Base-by-base conservation (phyloP, 2,888 invertebrate species). In the Alloplasta piceator region DNA sequence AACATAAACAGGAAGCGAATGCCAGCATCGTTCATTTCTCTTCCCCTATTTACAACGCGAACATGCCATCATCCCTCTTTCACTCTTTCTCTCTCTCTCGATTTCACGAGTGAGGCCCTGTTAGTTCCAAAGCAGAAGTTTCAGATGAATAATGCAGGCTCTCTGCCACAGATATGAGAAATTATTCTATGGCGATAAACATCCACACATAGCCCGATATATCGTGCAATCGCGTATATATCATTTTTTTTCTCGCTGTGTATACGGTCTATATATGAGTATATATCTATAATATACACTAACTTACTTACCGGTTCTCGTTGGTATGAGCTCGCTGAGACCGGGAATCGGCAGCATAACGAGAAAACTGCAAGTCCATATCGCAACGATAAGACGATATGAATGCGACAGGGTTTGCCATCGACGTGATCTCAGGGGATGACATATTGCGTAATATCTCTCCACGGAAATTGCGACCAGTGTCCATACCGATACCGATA, bases 341-440 rank as follows among this genome's bases (percentile, higher is more conserved):
- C 93, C 89, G 3, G 95, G 95, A 39, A 95, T 95, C 2, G 96
- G 96, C 26, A 94, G 92, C 94, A 96, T 96, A 85, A 95, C 94
- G 46, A 94, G 80, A 55, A 95, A 92, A 84, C 96, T 95, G 50
- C 94, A 93, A 6, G 94, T 88, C 96, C 96, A 96, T 73, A 96
- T 95, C 67, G 93, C 92, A 4, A 93, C 93, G 83, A 96, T 95
- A 87, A 96, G 94, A 89, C 94, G 94, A 92, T 96, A 96, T 52
- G 96, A 95, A 91, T 96, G 96, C 68, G 94, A 94, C 80, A 95
- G 92, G 0, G 96, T 96, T 92, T 96, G 96, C 96, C 96, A 96
- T 80, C 95, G 92, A 39, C 96, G 92, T 0, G 96, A 96, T 75
- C 95, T 93, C 58, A 96, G 91, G 0, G 96, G 96, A 90, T 95